Evolutionary conservation across 2,888 invertebrate species (phyloP).

Genomic region (Leptogaster cylindrica): DNA sequence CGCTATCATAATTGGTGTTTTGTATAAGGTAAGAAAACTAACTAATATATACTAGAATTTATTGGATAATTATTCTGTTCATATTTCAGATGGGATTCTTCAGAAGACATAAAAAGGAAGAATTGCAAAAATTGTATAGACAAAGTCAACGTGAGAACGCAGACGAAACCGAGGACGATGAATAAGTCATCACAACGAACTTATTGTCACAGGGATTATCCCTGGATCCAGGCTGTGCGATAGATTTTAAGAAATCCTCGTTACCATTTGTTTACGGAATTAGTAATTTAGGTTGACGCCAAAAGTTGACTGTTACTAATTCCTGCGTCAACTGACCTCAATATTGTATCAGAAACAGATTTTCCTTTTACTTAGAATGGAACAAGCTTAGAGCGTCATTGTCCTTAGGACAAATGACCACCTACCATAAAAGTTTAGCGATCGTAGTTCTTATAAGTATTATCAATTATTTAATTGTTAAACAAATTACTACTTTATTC

Average conservation of each 20-base stretch:
- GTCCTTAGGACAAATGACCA: too few relatives aligned
- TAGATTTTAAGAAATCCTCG: conserved; percentile 14
- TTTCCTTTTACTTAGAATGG: too few relatives aligned
- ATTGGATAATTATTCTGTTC: conserved; percentile 45
- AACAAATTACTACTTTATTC: too few relatives aligned
- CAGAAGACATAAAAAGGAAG: conserved; percentile 62
- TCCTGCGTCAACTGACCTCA: too few relatives aligned
- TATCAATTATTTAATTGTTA: too few relatives aligned
- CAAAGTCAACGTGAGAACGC: conserved; percentile 51
- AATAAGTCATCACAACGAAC: conserved; percentile 53
- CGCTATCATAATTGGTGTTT: conserved; percentile 57
- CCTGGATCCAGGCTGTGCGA: conserved; percentile 13
- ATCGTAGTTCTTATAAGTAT: too few relatives aligned
- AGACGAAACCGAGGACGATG: conserved; percentile 56
- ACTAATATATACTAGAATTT: background rate
- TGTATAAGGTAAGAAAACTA: conserved; percentile 56
- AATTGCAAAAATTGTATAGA: conserved; percentile 61
- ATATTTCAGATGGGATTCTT: conserved; percentile 62
- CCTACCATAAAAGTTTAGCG: too few relatives aligned
- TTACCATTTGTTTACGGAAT: too few relatives aligned
- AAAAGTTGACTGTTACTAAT: too few relatives aligned
- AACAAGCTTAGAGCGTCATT: too few relatives aligned
- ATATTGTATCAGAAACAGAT: too few relatives aligned
- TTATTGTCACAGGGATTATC: conserved; percentile 34
- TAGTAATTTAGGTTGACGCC: too few relatives aligned